These are phyloP conservation scores for Papilio glaucus DNA, from an alignment of 1,140 invertebrate species.

Conservation along the genomic window DNA sequence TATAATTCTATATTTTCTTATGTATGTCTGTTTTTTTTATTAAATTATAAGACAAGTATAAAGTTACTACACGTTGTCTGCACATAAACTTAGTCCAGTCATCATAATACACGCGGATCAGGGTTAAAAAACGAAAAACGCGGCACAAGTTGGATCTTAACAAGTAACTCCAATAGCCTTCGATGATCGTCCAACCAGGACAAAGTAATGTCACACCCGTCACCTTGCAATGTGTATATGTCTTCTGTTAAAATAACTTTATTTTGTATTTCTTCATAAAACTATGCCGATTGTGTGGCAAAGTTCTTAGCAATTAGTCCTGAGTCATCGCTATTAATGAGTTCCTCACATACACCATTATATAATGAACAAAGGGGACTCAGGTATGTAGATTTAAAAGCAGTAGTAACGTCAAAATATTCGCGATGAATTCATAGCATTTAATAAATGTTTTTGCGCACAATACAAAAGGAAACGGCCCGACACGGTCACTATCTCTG, in stretches of 20 bases:
- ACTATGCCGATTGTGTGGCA: neutral
- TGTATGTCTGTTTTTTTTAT: too few relatives aligned
- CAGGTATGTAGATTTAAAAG: neutral
- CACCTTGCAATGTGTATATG: slow-evolving; percentile 5
- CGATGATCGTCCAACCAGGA: neutral
- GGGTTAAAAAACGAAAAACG: too few relatives aligned
- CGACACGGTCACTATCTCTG: neutral
- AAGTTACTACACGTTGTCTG: too few relatives aligned
- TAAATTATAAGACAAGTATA: too few relatives aligned
- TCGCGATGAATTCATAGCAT: neutral
- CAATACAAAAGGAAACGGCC: neutral
- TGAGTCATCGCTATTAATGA: too few relatives aligned
- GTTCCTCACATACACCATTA: neutral
- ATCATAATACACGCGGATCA: too few relatives aligned
- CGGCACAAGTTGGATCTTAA: too few relatives aligned
- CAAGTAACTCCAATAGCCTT: too few relatives aligned
- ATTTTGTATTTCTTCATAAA: neutral
- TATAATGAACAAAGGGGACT: neutral
- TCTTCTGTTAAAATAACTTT: neutral
- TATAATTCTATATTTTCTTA: too few relatives aligned
- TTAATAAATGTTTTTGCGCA: slow-evolving; percentile 5
- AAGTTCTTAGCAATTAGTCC: too few relatives aligned
- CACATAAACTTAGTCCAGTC: too few relatives aligned
- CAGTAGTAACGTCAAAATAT: neutral
- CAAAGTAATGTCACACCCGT: neutral